A percentile compares a stretch with the other conserved stretches of the same genome.
Evolutionary conservation across 2,113 vertebrate genomes (phyloP).

Genomic region (Hypocryptadius cinnamomeus): DNA sequence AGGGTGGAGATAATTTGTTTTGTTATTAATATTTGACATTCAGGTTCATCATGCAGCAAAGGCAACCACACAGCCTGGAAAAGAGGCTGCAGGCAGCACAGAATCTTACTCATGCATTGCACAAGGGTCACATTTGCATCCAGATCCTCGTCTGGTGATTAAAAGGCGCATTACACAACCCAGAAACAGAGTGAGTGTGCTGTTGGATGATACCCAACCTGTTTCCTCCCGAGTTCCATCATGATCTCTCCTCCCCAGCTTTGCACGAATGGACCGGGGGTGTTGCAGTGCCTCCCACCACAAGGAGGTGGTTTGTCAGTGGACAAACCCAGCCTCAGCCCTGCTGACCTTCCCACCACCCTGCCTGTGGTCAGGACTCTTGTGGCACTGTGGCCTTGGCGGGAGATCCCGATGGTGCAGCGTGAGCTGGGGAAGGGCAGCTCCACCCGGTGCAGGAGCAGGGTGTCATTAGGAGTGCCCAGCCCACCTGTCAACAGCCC

Average conservation of each 20-base stretch:
- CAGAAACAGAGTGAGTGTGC: not conserved
- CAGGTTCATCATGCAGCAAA: slow-evolving; percentile 34
- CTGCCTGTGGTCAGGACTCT: not conserved
- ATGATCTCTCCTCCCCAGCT: not conserved
- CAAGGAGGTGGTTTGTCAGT: not conserved
- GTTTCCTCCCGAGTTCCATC: not conserved
- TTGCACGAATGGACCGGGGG: fast-evolving
- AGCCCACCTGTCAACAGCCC: slow-evolving; percentile 19
- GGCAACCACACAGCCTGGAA: slow-evolving; percentile 8
- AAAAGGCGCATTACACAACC: slow-evolving; percentile 49
- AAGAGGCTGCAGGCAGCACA: slow-evolving; percentile 28
- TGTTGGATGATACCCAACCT: not conserved
- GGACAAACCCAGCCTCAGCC: not conserved
- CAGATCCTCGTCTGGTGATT: slow-evolving; percentile 43
- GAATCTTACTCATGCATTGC: slow-evolving; percentile 60
- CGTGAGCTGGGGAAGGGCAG: not conserved
- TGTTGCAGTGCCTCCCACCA: fast-evolving
- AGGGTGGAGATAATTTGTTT: slow-evolving; percentile 58
- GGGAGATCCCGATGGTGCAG: not conserved
- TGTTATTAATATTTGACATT: slow-evolving; percentile 51
- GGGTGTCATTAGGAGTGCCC: slow-evolving; percentile 54
- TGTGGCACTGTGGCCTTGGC: slow-evolving; percentile 24
- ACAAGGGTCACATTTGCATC: slow-evolving; percentile 55
- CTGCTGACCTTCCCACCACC: not conserved
- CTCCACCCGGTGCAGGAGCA: slow-evolving; percentile 26